Base-by-base conservation (phyloP, 2,113 vertebrate genomes). In the Hippoglossus stenolepis region DNA sequence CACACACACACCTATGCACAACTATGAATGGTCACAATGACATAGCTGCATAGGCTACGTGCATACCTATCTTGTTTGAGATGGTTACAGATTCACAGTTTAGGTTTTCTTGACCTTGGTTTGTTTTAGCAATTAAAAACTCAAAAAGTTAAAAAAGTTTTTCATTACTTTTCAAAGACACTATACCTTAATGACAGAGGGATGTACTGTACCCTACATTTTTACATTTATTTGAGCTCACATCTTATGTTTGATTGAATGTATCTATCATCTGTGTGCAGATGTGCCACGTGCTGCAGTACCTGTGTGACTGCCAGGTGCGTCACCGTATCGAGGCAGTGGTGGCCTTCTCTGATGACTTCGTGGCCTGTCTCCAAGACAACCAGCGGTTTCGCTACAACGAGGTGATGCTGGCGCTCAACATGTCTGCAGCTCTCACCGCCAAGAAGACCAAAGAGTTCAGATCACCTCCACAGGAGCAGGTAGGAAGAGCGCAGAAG, bases 381-480 rank as follows among this genome's bases (percentile, higher is more conserved):
- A 99, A 99, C 89, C 97, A 99, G 0, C 94, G 96, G 3, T 98
- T 98, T 86, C 96, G 97, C 10, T 99, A 99, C 85, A 98, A 99
- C 1, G 97, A 99, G 85, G 97, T 99, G 43, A 99, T 99, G 97
- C 96, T 98, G 79, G 97, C 97, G 8, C 93, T 99, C 77, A 99
- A 99, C 90, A 99, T 99, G 97, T 99, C 97, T 0, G 97, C 97
- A 2, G 97, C 97, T 0, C 93, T 99, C 26, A 99, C 97, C 0
- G 97, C 97, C 57, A 95, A 96, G 77, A 99, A 99, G 84, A 99
- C 97, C 43, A 98, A 97, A 92, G 97, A 99, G 84, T 99, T 99
- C 83, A 90, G 97, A 58, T 98, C 97, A 0, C 97, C 97, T 10
- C 97, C 97, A 40, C 97, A 99, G 76, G 97, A 99, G 5, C 97